Evolutionary conservation across 2,888 invertebrate species (phyloP).

Genomic region (Tholera decimalis): DNA sequence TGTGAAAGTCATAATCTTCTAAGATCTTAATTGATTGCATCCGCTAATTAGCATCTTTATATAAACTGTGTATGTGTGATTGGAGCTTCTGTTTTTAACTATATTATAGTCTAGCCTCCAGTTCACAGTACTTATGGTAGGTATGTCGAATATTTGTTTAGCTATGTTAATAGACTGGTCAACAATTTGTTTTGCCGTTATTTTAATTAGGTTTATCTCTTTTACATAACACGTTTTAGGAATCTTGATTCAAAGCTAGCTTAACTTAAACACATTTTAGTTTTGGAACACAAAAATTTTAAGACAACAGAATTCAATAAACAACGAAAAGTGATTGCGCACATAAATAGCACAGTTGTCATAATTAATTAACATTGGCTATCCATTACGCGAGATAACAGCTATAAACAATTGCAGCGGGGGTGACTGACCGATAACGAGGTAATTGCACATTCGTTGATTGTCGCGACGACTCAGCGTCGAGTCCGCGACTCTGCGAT

Average conservation of each 20-base stretch:
- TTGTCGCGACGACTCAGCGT: conserved; percentile 17
- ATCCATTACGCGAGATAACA: conserved; percentile 57
- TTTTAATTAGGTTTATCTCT: conserved; percentile 32
- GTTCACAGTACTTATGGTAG: not conserved
- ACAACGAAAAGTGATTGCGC: conserved; percentile 29
- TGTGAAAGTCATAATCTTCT: conserved; percentile 22
- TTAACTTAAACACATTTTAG: conserved; percentile 1
- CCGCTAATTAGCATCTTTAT: not conserved
- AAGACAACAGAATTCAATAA: conserved; percentile 10
- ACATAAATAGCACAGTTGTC: conserved; percentile 49
- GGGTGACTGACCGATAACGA: conserved; percentile 63
- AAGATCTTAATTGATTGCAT: conserved; percentile 14
- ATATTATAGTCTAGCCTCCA: not conserved
- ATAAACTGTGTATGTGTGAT: not conserved
- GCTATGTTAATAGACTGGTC: conserved; percentile 29
- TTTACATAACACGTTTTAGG: conserved; percentile 42
- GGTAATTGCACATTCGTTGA: conserved; percentile 51
- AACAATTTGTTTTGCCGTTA: conserved; percentile 31
- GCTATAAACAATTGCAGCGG: conserved; percentile 56
- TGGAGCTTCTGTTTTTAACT: conserved; percentile 10
- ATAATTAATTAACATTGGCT: conserved; percentile 56
- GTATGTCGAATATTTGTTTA: conserved; percentile 28
- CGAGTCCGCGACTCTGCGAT: conserved; percentile 20
- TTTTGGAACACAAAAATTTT: conserved; percentile 24
- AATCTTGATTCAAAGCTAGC: conserved; percentile 15